These are phyloP conservation scores for Sorex araneus DNA, from an alignment of 2,113 vertebrate species.

Conservation along the genomic window DNA sequence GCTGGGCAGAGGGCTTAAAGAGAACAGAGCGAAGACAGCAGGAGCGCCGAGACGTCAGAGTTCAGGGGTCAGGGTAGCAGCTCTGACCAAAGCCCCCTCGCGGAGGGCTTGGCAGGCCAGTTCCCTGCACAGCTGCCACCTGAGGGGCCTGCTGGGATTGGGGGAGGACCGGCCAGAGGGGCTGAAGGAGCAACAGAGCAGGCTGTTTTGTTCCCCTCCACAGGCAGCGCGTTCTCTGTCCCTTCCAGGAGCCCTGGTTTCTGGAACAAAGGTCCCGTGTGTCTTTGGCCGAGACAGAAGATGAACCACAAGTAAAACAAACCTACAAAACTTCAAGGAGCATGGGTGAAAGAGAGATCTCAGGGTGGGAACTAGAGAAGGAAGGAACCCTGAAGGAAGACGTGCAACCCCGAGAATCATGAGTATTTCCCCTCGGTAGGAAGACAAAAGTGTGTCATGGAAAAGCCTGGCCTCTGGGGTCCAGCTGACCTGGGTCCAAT, in stretches of 20 bases:
- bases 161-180: conserved; percentile 12
- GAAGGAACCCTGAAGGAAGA: background rate
- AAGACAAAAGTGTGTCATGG: background rate
- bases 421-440: background rate
- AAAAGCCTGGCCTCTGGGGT: background rate
- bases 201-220: conserved; percentile 26
- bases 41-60: conserved; percentile 46
- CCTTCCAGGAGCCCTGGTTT: background rate
- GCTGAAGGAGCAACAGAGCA: background rate
- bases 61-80: background rate
- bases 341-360: background rate
- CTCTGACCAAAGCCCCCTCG: conserved; percentile 32
- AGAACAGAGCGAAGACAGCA: conserved; percentile 57
- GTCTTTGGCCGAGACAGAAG: background rate
- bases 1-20: background rate
- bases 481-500: background rate
- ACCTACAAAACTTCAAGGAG: background rate
- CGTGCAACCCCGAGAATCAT: background rate
- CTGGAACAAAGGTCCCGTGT: conserved; percentile 40
- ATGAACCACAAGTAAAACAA: conserved; percentile 9
- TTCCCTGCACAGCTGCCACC: conserved; percentile 60
- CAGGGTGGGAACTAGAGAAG: background rate
- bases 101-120: conserved; percentile 54
- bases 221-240: background rate
- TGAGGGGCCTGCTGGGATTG: conserved; percentile 26